phyloP scores from a whole-genome alignment of 2,113 vertebrate genomes.

The Plotosus lineatus region DNA sequence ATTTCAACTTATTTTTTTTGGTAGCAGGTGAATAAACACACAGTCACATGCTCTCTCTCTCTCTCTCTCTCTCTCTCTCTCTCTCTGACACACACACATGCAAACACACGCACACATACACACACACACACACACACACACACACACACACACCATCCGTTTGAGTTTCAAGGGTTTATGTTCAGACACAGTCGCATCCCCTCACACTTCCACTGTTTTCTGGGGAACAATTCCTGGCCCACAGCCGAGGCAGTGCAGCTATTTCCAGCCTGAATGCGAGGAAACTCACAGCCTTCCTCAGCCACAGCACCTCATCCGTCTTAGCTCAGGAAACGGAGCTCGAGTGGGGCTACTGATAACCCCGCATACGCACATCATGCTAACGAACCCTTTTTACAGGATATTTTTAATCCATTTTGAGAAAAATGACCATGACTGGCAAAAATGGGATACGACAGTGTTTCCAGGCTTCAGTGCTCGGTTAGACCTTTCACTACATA shows the following conservation, averaged over 20 bases:
- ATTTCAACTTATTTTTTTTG: not conserved
- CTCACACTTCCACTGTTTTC: constrained; percentile 60
- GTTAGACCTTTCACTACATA: not conserved
- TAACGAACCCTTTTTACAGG: constrained; percentile 25
- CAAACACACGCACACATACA: not conserved
- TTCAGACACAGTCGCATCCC: constrained; percentile 68
- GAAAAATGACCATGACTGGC: constrained; percentile 32
- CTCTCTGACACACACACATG: constrained; percentile 21
- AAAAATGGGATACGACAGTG: not conserved
- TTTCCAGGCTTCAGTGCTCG: not conserved
- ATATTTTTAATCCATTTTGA: constrained; percentile 18
- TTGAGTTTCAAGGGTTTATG: not conserved
- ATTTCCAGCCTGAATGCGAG: constrained; percentile 90
- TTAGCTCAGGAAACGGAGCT: constrained; percentile 77
- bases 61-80: too few relatives aligned
- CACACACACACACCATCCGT: constrained; percentile 10
- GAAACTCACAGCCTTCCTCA: constrained; percentile 76
- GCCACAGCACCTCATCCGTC: constrained; percentile 66
- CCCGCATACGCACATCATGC: constrained; percentile 5
- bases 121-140: constrained; percentile 9
- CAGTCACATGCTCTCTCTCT: not conserved
- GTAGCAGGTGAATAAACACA: constrained; percentile 25
- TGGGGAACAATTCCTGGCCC: constrained; percentile 79
- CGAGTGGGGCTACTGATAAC: constrained; percentile 71
- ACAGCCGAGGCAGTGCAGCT: constrained; percentile 79